Percentiles rank a stretch among this genome's conserved stretches.
These are phyloP conservation scores for Siniperca scherzeri DNA, from an alignment of 2,797 vertebrate genomes.

Conservation along the genomic window DNA sequence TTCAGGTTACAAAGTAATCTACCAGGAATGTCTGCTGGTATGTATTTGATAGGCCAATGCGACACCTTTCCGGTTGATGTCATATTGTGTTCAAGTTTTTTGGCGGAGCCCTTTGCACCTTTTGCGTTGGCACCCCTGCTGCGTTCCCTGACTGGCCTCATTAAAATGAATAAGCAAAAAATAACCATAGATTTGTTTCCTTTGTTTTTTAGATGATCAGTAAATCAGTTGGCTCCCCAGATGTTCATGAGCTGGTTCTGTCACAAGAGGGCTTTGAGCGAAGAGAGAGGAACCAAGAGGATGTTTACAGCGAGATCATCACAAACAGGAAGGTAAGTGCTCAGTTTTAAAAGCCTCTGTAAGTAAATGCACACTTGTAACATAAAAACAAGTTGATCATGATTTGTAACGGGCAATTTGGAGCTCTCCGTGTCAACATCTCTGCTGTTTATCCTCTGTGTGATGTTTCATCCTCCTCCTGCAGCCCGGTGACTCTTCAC, in stretches of 20 bases:
- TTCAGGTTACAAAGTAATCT: background rate
- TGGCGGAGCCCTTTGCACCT: background rate
- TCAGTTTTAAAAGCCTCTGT: background rate
- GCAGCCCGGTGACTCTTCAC: constrained; percentile 90
- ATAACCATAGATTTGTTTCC: background rate
- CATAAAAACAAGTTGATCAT: background rate
- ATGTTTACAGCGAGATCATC: constrained; percentile 90
- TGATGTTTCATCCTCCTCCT: constrained; percentile 5
- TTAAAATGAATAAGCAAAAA: background rate
- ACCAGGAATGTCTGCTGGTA: background rate
- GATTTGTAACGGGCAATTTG: background rate
- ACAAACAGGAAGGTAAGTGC: constrained; percentile 90
- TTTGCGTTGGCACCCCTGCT: too few species aligned
- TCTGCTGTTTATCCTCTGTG: background rate
- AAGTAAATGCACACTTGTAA: background rate
- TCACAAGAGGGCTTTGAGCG: constrained; percentile 95
- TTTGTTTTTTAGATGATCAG: constrained; percentile 89
- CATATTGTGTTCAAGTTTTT: too few species aligned
- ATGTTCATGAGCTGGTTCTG: constrained; percentile 94
- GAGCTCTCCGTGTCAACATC: background rate
- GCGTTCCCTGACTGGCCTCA: background rate
- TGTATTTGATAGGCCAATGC: background rate
- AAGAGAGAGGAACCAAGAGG: constrained; percentile 91
- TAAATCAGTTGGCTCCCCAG: constrained; percentile 88
- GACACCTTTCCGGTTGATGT: background rate